Percentiles rank a stretch among this genome's conserved stretches.
These are phyloP conservation scores for Odontomachus brunneus DNA, from an alignment of 1,140 invertebrate species.

Conservation along the genomic window DNA sequence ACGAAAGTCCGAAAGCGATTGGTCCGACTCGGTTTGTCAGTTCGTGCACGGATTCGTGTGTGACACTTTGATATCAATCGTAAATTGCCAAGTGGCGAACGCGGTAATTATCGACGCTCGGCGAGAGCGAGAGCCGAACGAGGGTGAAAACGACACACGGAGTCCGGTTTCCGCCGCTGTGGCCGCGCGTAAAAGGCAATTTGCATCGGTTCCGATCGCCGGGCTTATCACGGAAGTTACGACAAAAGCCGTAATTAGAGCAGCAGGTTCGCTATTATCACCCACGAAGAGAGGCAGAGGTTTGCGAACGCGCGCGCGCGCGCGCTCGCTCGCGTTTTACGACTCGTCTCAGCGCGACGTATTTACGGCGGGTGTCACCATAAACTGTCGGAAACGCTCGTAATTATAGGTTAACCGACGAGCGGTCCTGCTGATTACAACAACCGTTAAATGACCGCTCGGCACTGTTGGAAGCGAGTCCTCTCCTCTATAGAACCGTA, in stretches of 20 bases:
- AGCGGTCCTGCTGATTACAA: conserved; percentile 48
- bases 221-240: conserved; percentile 20
- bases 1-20: not conserved
- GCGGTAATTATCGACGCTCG: not conserved
- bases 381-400: conserved; percentile 45
- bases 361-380: conserved; percentile 53
- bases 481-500: conserved; percentile 1
- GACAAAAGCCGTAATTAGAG: conserved; percentile 39
- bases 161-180: not conserved
- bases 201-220: not conserved
- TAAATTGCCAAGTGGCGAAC: not conserved
- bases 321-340: conserved; percentile 14
- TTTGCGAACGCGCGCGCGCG: not conserved
- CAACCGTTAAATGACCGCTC: conserved; percentile 49
- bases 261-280: conserved; percentile 42
- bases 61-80: not conserved
- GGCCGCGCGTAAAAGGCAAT: not conserved
- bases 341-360: conserved; percentile 25
- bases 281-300: not conserved
- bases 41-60: not conserved
- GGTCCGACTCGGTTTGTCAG: not conserved
- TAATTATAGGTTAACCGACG: conserved; percentile 53
- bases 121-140: not conserved
- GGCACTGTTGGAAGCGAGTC: conserved; percentile 10
- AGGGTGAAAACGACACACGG: not conserved